Evolutionary conservation across 1,140 invertebrate species (phyloP), one percentile per base, ranked within the genome.

Genomic region (Sitophilus oryzae): DNA sequence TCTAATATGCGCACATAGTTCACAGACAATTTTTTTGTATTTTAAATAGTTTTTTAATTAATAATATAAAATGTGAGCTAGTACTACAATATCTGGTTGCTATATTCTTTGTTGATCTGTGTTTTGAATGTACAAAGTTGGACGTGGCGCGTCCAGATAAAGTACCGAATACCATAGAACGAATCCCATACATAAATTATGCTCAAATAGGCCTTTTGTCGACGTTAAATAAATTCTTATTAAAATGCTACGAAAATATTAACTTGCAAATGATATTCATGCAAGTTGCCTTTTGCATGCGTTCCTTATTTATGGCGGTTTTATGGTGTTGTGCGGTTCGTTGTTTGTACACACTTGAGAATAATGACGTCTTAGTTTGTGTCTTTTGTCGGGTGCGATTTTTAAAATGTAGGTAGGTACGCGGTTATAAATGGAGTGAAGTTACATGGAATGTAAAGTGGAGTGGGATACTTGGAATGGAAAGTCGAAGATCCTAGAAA

Each of bases 211-310:
- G 36, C 36, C 14, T 38, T 38, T 42, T 30, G 16, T 42, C 40
- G 40, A 10, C 40, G 19, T 42, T 42, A 42, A 42, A 42, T 21
- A 21, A 42, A 42, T 42, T 42, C 40, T 42, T 42, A 42, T 42
- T 42, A 42, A 18, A 19, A 19, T 10, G 15, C n/a, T 18, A 18
- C 15, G 18, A 42, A 42, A 42, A 42, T 42, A 42, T 42, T 42
- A 42, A 42, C 40, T 19, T 42, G 40, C 40, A 19, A 42, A 42
- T 42, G 8, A 18, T 42, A 42, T 20, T 42, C 40, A 20, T 42
- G 19, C 40, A 42, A 42, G 40, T 19, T 42, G 40, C 10, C 18
- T 38, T n/a, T n/a, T n/a, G 25, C 11, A 5, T 5, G 25, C 25
- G 5, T 30, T 30, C 5, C 11, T 30, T 30, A 30, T 30, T 30